phyloP scores from a whole-genome alignment of 2,797 vertebrate genomes.

The Staurois parvus region DNA sequence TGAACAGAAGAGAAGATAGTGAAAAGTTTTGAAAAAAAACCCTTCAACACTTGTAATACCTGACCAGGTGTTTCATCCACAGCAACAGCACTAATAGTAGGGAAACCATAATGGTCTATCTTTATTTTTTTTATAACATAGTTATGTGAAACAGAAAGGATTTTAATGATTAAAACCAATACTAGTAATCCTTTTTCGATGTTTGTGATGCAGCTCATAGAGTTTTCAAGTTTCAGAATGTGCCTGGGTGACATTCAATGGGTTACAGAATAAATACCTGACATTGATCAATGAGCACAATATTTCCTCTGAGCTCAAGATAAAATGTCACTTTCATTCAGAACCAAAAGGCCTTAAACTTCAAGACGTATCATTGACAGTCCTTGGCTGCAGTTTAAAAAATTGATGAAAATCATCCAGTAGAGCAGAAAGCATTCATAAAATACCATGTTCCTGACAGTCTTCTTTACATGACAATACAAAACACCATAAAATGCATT shows the following conservation, averaged over 20 bases:
- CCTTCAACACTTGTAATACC: not conserved
- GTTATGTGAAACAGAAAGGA: not conserved
- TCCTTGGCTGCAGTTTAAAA: slow-evolving; percentile 22
- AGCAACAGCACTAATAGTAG: not conserved
- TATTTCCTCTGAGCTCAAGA: slow-evolving; percentile 26
- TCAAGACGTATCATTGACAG: slow-evolving; percentile 32
- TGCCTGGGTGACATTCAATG: slow-evolving; percentile 15
- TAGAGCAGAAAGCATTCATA: slow-evolving; percentile 23
- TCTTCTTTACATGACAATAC: slow-evolving; percentile 13
- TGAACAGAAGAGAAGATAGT: too few relatives aligned
- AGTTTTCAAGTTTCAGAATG: slow-evolving; percentile 1
- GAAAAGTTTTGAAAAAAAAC: too few relatives aligned
- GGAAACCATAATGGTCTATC: not conserved
- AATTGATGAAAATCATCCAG: slow-evolving; percentile 42
- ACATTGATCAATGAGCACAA: slow-evolving; percentile 43
- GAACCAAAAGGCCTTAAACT: slow-evolving; percentile 19
- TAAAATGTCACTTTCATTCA: slow-evolving; percentile 49
- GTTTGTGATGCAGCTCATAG: slow-evolving; percentile 28
- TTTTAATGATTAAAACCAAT: not conserved
- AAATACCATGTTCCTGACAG: slow-evolving; percentile 14
- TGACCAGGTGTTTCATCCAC: not conserved
- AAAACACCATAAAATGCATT: slow-evolving; percentile 27
- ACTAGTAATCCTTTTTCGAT: not conserved
- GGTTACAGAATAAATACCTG: slow-evolving; percentile 26
- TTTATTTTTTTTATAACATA: not conserved